Evolutionary conservation across 1,140 invertebrate genomes (phyloP), one percentile per base, ranked within the genome.

Genomic region (Brachionus sp.): DNA sequence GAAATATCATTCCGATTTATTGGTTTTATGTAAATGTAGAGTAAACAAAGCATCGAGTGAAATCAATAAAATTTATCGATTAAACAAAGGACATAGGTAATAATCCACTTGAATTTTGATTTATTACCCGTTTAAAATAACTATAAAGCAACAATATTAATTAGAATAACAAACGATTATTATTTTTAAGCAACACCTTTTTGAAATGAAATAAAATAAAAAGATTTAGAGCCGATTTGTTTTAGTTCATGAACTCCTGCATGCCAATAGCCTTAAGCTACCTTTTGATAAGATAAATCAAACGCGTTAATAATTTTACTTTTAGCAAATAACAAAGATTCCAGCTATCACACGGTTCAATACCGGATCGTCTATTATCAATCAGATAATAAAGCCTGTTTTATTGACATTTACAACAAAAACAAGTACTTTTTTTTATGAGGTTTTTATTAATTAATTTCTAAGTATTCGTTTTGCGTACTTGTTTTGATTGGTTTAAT

Each of bases 401-500:
- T 66, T 66, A 66, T 66, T 66, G 64, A 66, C 64, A 66, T 66
- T 66, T 37, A 66, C 16, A 70, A 70, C 13, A 70, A 70, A 3
- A 70, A 70, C 66, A 70, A 70, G 66, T 70, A 70, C 66, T 70
- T 70, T 70, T 70, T 70, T 37, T 37, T 37, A 37, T 70, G 16
- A 57, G 50, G 16, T 70, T 70, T 70, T 70, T 70, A 16, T 70
- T 70, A 39, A 39, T 39, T 70, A 66, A 66, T 66, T 66, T 66
- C 33, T 33, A 70, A 70, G 66, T 70, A 39, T 70, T 39, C 66
- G 37, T 12, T n/a, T 35, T n/a, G 37, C 50, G 19, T n/a, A 57
- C 6, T 70, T 64, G 10, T 64, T 64, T 64, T 64, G 1, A 64
- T 64, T 70, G 66, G 66, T 42, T 39, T 39, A 39, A 9, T 19